Evolutionary conservation across 2,888 invertebrate species (phyloP).

Genomic region (Vesta saturnalis): DNA sequence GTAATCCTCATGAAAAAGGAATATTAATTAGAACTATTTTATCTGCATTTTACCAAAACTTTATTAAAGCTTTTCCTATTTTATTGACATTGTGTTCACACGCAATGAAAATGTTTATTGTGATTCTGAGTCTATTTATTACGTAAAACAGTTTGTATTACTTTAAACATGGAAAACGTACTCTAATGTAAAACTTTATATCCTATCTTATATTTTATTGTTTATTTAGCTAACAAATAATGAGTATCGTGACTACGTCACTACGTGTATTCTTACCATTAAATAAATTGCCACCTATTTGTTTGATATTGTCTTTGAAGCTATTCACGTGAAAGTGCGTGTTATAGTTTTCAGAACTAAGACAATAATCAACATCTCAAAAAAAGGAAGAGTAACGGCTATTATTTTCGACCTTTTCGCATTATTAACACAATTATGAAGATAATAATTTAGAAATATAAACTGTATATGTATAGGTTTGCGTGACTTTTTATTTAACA

Average conservation of each 20-base stretch:
- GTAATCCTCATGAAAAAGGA: no score
- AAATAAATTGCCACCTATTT: slow-evolving; percentile 1
- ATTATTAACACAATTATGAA: background rate
- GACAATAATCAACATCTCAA: background rate
- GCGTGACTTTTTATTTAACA: background rate
- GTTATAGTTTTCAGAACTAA: background rate
- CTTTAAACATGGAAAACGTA: no score
- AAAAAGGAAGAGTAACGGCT: background rate
- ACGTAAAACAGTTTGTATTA: no score
- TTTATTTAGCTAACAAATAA: background rate
- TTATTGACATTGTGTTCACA: no score
- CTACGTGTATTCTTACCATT: slow-evolving; percentile 1
- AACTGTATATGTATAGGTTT: background rate
- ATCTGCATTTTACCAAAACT: no score
- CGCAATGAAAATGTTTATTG: no score
- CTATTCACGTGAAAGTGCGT: background rate
- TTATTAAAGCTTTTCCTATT: no score
- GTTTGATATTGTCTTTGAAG: background rate
- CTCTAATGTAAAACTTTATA: no score
- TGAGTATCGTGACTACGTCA: background rate
- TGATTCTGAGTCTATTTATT: no score
- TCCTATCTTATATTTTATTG: background rate
- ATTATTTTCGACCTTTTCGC: background rate
- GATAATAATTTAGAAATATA: background rate
- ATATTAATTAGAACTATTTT: no score